These are phyloP conservation scores for Xenentodon cancila DNA, from an alignment of 2,797 vertebrate species.

Conservation along the genomic window DNA sequence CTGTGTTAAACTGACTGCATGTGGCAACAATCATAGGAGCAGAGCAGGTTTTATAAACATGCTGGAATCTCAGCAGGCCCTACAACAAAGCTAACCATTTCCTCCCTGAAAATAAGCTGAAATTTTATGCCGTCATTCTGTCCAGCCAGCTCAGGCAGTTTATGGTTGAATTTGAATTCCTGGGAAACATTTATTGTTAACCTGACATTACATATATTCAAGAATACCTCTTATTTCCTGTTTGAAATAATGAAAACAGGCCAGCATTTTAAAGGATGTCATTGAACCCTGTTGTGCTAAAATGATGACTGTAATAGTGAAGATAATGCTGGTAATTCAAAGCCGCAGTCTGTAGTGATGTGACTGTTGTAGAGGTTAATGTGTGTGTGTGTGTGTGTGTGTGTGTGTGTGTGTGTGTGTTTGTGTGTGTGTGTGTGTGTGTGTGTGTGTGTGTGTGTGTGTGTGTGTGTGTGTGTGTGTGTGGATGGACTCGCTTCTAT, in stretches of 20 bases:
- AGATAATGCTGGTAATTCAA: conserved; percentile 23
- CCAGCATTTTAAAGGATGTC: conserved; percentile 9
- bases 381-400: too few species aligned
- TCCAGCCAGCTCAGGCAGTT: conserved; percentile 3
- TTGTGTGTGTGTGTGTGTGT: too few species aligned
- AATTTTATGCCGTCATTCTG: conserved; percentile 33
- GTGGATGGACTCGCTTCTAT: background rate
- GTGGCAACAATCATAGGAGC: conserved; percentile 10
- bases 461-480: background rate
- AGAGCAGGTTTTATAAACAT: conserved; percentile 19
- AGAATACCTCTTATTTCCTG: conserved; percentile 30
- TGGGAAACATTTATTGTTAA: conserved; percentile 23
- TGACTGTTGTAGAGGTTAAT: conserved; percentile 3
- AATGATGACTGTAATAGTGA: conserved; percentile 29
- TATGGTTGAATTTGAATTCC: conserved; percentile 37
- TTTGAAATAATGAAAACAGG: conserved; percentile 30
- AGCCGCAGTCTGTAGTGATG: conserved; percentile 2
- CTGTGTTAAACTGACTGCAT: conserved; percentile 44
- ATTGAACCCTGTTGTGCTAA: conserved; percentile 11
- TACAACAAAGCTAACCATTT: conserved; percentile 30
- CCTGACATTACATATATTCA: conserved; percentile 37
- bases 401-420: too few species aligned
- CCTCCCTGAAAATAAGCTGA: conserved; percentile 27
- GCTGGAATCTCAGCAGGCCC: conserved; percentile 21
- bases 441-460: background rate